Conservation (phyloP, 2,113 vertebrate genomes). For the Megaceryle maxima region DNA sequence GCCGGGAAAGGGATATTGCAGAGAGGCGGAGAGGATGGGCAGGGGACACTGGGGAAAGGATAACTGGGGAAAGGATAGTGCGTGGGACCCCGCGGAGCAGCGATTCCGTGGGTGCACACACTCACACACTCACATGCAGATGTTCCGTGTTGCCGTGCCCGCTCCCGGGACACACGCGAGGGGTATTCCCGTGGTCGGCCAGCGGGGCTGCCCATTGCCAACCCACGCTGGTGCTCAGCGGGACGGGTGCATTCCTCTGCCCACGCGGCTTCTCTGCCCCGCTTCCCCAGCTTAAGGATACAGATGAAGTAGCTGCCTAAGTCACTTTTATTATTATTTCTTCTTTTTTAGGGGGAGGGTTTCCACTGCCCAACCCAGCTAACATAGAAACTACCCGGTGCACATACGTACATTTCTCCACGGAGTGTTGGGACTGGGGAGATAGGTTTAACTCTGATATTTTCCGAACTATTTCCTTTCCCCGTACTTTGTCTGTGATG, state of each 20-base stretch:
- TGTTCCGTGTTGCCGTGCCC: fast-evolving
- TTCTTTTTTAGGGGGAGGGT: not conserved
- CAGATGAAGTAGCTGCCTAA: not conserved
- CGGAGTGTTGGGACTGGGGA: not conserved
- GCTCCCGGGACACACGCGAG: not conserved
- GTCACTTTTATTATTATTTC: not conserved
- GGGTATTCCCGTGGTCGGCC: not conserved
- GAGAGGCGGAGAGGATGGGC: not conserved
- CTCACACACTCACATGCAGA: fast-evolving
- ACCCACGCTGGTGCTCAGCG: not conserved
- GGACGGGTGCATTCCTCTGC: not conserved
- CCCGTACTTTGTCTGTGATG: not conserved
- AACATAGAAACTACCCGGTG: not conserved
- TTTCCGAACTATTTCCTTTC: not conserved
- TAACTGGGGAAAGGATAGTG: not conserved
- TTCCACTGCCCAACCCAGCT: not conserved
- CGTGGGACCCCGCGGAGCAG: not conserved
- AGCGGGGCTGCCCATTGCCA: not conserved
- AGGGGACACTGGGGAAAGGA: not conserved
- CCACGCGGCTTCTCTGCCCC: not conserved
- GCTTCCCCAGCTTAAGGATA: not conserved
- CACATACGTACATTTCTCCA: not conserved
- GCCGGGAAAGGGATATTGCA: not conserved
- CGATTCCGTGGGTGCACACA: too few species aligned
- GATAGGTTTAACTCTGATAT: not conserved